A percentile compares a stretch with the other conserved stretches of the same genome.
phyloP scores from a whole-genome alignment of 2,113 vertebrate species.

The Sturnus vulgaris region DNA sequence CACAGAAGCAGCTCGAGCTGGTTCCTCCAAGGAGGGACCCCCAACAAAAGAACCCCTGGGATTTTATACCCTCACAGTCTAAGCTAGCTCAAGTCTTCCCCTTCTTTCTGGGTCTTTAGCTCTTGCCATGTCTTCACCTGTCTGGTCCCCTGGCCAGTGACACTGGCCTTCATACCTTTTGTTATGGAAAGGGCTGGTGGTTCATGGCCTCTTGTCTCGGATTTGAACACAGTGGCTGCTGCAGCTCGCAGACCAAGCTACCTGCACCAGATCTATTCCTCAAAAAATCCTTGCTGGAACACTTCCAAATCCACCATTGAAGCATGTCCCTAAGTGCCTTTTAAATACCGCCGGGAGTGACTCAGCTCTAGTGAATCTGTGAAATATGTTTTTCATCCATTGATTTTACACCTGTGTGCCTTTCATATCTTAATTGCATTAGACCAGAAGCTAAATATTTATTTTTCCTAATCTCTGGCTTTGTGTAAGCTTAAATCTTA shows the following conservation, averaged over 20 bases:
- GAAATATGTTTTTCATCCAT: neutral
- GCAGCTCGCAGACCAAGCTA: neutral
- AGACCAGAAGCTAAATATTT: neutral
- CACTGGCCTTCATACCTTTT: accelerated
- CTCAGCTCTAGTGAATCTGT: neutral
- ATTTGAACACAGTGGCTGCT: neutral
- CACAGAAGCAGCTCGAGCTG: accelerated
- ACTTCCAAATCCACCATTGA: neutral
- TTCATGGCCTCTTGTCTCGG: neutral
- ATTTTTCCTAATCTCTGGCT: neutral
- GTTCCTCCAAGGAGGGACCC: neutral
- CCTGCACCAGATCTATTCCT: neutral
- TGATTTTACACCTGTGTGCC: neutral
- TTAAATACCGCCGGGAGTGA: neutral
- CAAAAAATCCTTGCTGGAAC: neutral
- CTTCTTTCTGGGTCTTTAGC: neutral
- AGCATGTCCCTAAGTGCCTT: neutral
- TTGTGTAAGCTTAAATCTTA: neutral
- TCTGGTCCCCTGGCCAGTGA: neutral
- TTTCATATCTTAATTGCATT: neutral
- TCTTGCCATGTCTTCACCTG: neutral
- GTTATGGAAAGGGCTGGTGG: neutral
- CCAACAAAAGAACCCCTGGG: neutral
- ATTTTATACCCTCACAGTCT: neutral
- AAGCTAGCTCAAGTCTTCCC: neutral